These are phyloP conservation scores for Caenorhabditis japonica DNA, from an alignment of 2,888 invertebrate genomes.

Conservation along the genomic window DNA sequence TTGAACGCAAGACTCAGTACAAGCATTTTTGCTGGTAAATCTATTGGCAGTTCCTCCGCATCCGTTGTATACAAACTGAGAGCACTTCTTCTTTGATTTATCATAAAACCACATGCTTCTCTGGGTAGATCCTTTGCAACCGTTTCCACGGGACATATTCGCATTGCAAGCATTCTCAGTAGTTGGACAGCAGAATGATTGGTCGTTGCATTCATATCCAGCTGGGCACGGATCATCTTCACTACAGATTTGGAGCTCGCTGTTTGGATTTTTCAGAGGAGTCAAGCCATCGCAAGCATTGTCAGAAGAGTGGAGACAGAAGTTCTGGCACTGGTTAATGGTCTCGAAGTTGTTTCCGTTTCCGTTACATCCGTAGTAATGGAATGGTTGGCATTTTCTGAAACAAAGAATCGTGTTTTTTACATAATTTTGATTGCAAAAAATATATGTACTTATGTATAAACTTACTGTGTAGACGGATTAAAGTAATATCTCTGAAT, in stretches of 20 bases:
- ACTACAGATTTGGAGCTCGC: constrained; percentile 71
- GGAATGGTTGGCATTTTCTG: constrained; percentile 75
- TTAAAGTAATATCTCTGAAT: constrained; percentile 74
- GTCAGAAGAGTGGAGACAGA: constrained; percentile 70
- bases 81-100: constrained; percentile 65
- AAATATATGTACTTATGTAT: background rate
- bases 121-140: constrained; percentile 67
- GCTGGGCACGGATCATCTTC: constrained; percentile 70
- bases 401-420: background rate
- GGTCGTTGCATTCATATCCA: constrained; percentile 72
- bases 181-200: constrained; percentile 72
- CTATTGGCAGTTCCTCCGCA: constrained; percentile 75
- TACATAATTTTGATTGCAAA: background rate
- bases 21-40: constrained; percentile 68
- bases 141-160: constrained; percentile 62
- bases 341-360: constrained; percentile 74
- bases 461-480: constrained; percentile 63
- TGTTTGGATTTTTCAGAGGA: constrained; percentile 72
- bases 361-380: constrained; percentile 75
- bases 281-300: constrained; percentile 73
- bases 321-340: constrained; percentile 68
- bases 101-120: constrained; percentile 73
- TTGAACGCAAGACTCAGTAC: constrained; percentile 68
- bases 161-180: constrained; percentile 71
- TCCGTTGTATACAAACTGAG: constrained; percentile 73